These are phyloP conservation scores for Hephaestus fuliginosus DNA, from an alignment of 2,797 vertebrate species.

Conservation along the genomic window DNA sequence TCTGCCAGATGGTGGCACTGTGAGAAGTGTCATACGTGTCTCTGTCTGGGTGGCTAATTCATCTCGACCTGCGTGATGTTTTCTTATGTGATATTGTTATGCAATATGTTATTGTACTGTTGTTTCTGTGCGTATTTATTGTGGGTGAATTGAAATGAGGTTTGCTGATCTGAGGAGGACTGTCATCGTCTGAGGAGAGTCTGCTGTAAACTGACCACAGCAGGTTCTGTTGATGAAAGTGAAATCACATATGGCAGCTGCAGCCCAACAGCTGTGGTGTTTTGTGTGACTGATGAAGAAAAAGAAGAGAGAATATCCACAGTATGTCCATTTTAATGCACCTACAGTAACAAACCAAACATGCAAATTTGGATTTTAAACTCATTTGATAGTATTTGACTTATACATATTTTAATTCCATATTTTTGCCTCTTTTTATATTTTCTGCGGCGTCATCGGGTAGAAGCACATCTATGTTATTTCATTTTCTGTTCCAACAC, in stretches of 20 bases:
- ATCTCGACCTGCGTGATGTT: slow-evolving; percentile 11
- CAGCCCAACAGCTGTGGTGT: neutral
- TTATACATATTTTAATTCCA: neutral
- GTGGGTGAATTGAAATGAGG: slow-evolving; percentile 7
- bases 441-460: neutral
- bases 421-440: neutral
- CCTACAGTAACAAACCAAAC: neutral
- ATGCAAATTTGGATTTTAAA: too few species aligned
- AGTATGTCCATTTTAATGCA: neutral
- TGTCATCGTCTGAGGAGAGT: neutral
- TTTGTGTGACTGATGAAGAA: neutral
- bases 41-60: slow-evolving; percentile 2
- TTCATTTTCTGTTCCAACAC: neutral
- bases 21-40: neutral
- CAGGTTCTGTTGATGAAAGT: neutral
- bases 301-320: neutral
- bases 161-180: neutral
- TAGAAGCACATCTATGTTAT: neutral
- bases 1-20: slow-evolving; percentile 28
- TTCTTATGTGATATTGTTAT: slow-evolving; percentile 6
- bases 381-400: too few species aligned
- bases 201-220: neutral
- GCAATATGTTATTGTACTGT: neutral
- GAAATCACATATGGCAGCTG: neutral
- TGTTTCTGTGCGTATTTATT: neutral